Evolutionary conservation across 2,797 vertebrate genomes (phyloP), one percentile per base, ranked within the genome.

Genomic region (Melanotaenia pygmaea): DNA sequence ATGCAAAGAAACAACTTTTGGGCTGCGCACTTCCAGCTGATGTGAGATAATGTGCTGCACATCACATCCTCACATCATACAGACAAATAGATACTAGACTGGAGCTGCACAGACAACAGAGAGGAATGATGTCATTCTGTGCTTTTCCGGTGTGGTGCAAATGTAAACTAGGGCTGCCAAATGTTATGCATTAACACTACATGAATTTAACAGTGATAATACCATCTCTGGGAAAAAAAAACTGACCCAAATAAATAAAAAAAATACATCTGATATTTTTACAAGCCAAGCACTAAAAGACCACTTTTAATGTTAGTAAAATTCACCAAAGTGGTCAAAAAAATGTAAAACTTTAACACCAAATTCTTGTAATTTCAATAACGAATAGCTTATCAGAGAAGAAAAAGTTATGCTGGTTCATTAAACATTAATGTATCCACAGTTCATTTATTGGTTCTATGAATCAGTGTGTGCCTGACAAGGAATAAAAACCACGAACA

Each of bases 21-120:
- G 92, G 92, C 93, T 94, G 94, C 43, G 37, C 79, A 92, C 94
- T 95, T 96, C 96, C 95, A 96, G 93, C 30, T 89, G 95, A 97
- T 97, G 94, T 96, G 95, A 95, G 87, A 87, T 81, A 92, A 95
- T 94, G 94, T 93, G 93, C 82, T 79, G 69, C 73, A 30, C 30
- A 59, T 83, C 95, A 96, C 95, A 96, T 93, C 86, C 85, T 95
- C 95, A 96, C 96, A 97, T 97, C 95, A 90, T 88, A 95, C 86
- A 87, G n/a, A 71, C 77, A 81, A 20, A 54, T 28, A 53, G 38
- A 79, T 64, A 63, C 47, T 47, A 79, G 53, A 81, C 87, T 90
- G 79, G 77, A 74, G 18, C 45, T 8, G 88, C 91, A 92, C 86
- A 90, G 67, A 10, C 77, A 84, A 87, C 89, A 93, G 88, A 81